Evolutionary conservation across 2,888 invertebrate species (phyloP).

Genomic region (Nomada ruficornis): DNA sequence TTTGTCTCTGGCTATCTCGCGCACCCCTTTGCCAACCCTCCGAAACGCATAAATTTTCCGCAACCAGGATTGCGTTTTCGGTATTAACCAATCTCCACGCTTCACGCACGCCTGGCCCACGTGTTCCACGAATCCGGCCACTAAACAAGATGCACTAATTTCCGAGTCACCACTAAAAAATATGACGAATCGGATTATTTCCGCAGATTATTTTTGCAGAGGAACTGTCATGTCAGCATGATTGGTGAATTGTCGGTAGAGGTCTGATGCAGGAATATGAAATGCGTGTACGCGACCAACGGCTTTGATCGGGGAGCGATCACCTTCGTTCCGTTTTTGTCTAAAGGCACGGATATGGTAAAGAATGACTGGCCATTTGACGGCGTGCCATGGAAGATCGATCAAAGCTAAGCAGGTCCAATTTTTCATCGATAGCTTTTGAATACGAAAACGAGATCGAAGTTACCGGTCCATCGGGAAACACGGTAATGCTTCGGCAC

Average conservation of each 20-base stretch:
- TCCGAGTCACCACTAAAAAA: too few relatives aligned
- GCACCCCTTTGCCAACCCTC: slow-evolving; percentile 18
- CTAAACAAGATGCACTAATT: slow-evolving; percentile 32
- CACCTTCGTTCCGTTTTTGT: slow-evolving; percentile 46
- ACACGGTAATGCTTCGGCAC: too few relatives aligned
- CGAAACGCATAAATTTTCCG: slow-evolving; percentile 62
- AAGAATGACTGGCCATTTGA: slow-evolving; percentile 55
- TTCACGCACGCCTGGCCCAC: slow-evolving; percentile 36
- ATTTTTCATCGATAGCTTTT: slow-evolving; percentile 61
- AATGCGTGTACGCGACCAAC: slow-evolving; percentile 20
- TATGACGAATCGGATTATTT: too few relatives aligned
- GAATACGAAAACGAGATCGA: slow-evolving; percentile 54
- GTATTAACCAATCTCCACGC: slow-evolving; percentile 47
- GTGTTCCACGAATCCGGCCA: slow-evolving; percentile 26
- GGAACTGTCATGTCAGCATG: neutral
- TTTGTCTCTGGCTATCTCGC: slow-evolving; percentile 54
- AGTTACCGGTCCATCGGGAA: neutral
- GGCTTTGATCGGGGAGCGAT: slow-evolving; percentile 42
- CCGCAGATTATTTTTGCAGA: too few relatives aligned
- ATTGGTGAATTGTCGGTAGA: neutral
- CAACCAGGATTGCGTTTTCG: neutral
- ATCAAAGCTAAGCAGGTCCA: slow-evolving; percentile 61
- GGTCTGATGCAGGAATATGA: slow-evolving; percentile 18
- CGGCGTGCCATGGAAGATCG: slow-evolving; percentile 55
- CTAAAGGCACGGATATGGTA: slow-evolving; percentile 47